Evolutionary conservation across 2,113 vertebrate genomes (phyloP), one percentile per base, ranked within the genome.

Genomic region (Seriola rivoliana): DNA sequence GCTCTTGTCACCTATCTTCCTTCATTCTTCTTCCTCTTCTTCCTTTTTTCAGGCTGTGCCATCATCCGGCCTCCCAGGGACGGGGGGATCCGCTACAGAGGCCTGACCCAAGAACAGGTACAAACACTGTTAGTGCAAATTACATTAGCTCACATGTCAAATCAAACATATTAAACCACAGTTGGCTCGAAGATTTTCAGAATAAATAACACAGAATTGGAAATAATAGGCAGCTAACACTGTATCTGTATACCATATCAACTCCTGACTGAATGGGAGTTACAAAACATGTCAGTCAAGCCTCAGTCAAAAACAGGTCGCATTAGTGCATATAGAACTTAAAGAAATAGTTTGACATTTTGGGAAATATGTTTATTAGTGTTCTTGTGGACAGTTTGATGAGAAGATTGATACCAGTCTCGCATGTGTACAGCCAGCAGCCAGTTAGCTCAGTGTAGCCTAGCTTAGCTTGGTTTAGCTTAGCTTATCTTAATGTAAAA

Each of bases 31-130:
- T 40, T 80, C 81, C 17, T 19, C 32, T 19, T 70, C 44, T 46
- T 23, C 12, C 71, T 21, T 34, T 46, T 14, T 23, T 59, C 23
- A 96, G 97, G 97, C 52, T 99, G 97, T 88, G 95, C 95, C 80
- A 97, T 98, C 87, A 97, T 99, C 92, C 96, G 97, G 89, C 97
- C 97, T 0, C 97, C 97, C 0, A 95, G 97, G 91, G 97, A 98
- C 36, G 97, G 97, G 32, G 97, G 97, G 23, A 99, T 99, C 90
- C 96, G 97, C 16, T 99, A 99, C 93, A 93, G 97, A 88, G 97
- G 97, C n/a, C 93, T 99, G 90, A 98, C 97, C 46, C 97, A 97
- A 16, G 96, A 98, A 80, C 97, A 95, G 95, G 95, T 95, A 91
- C 55, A 42, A 29, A 19, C 4, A 21, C 25, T 54, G 23, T 73